Evolutionary conservation across 2,797 vertebrate species (phyloP).

Genomic region (Acanthopagrus latus): DNA sequence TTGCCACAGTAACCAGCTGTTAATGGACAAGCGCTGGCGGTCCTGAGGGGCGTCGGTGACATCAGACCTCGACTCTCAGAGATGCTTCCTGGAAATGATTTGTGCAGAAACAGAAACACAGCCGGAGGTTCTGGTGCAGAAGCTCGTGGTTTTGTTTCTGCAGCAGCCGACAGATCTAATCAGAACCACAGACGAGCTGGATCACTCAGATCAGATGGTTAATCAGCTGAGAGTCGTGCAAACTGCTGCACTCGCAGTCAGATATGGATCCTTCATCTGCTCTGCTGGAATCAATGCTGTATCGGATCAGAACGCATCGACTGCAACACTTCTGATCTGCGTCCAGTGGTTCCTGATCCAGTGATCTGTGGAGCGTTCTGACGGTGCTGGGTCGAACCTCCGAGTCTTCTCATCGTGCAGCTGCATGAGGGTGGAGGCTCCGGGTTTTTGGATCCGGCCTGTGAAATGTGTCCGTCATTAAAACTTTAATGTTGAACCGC

Average conservation of each 20-base stretch:
- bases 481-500: too few relatives aligned
- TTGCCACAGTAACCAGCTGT: constrained; percentile 21
- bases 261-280: neutral
- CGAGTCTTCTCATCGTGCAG: too few relatives aligned
- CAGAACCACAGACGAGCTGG: neutral
- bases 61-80: neutral
- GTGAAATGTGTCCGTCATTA: too few relatives aligned
- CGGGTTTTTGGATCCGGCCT: too few relatives aligned
- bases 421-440: too few relatives aligned
- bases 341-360: too few relatives aligned
- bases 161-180: constrained; percentile 10
- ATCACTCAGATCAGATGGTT: neutral
- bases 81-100: neutral
- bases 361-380: too few relatives aligned
- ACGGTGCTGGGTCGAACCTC: too few relatives aligned
- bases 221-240: neutral
- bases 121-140: neutral
- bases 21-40: neutral
- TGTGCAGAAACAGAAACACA: neutral
- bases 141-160: neutral
- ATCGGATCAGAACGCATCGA: neutral
- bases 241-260: neutral
- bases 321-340: too few relatives aligned
- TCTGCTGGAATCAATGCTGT: neutral
- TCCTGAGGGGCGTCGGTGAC: constrained; percentile 8